Percentiles rank a stretch among this genome's conserved stretches.
Evolutionary conservation across 37 sponge, comb jelly and placozoan species (phyloP).

Genomic region (Ephydatia muelleri): DNA sequence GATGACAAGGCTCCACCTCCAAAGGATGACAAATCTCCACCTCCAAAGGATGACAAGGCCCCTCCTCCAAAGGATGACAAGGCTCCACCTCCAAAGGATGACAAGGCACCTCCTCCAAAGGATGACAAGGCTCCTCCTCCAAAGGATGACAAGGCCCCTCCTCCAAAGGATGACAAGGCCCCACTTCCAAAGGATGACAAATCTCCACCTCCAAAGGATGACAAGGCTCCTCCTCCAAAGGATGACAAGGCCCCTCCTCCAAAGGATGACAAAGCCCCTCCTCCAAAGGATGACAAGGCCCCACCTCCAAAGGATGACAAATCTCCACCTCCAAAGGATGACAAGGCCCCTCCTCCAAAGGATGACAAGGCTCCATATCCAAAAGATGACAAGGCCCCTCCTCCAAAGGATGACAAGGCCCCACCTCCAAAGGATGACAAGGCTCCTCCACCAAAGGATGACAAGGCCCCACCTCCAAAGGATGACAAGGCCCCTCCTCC

Average conservation of each 20-base stretch:
- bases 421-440: neutral
- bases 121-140: neutral
- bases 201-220: neutral
- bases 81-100: neutral
- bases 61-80: neutral
- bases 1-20: neutral
- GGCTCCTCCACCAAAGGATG: neutral
- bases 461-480: neutral
- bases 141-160: neutral
- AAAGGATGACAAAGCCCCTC: neutral
- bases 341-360: neutral
- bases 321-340: neutral
- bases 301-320: neutral
- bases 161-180: neutral
- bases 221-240: neutral
- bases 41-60: neutral
- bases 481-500: neutral
- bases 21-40: neutral
- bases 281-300: neutral
- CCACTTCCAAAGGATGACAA: neutral
- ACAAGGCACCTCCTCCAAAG: neutral
- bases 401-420: neutral
- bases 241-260: neutral
- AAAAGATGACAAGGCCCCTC: neutral
- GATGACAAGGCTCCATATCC: neutral